Conservation (phyloP, 2,113 vertebrate genomes). For the Peucedramus taeniatus region DNA sequence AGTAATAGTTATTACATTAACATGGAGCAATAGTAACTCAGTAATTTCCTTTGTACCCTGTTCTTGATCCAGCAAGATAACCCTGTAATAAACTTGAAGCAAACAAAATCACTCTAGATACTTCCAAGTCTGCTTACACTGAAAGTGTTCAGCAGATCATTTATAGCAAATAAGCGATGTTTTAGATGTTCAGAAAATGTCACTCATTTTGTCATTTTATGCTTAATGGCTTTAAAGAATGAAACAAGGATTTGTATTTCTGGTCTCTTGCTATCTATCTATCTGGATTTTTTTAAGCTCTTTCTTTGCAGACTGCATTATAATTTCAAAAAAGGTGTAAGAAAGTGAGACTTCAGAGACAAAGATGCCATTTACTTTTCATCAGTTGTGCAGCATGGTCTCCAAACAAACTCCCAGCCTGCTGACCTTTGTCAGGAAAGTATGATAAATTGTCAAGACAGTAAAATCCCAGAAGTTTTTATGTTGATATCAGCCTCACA, state of each 20-base stretch:
- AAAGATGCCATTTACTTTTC: not conserved
- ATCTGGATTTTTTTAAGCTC: not conserved
- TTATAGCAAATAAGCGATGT: not conserved
- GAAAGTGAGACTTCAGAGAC: not conserved
- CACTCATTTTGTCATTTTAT: not conserved
- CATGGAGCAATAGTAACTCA: not conserved
- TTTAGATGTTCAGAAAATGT: not conserved
- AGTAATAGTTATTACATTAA: not conserved
- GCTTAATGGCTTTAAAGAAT: not conserved
- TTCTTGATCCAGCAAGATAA: not conserved
- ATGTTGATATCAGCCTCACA: not conserved
- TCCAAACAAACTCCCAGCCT: not conserved
- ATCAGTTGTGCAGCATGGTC: not conserved
- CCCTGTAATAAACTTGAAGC: not conserved
- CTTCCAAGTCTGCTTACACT: not conserved
- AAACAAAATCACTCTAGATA: not conserved
- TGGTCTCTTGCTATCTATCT: not conserved
- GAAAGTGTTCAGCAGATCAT: not conserved
- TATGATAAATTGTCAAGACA: not conserved
- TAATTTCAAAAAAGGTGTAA: not conserved
- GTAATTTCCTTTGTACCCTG: not conserved
- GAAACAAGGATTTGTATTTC: not conserved
- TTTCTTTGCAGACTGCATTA: not conserved
- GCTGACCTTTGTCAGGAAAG: not conserved
- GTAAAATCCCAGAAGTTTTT: constrained; percentile 39